Evolutionary conservation across 2,113 vertebrate genomes (phyloP).

Genomic region (Sinosuthora webbiana): DNA sequence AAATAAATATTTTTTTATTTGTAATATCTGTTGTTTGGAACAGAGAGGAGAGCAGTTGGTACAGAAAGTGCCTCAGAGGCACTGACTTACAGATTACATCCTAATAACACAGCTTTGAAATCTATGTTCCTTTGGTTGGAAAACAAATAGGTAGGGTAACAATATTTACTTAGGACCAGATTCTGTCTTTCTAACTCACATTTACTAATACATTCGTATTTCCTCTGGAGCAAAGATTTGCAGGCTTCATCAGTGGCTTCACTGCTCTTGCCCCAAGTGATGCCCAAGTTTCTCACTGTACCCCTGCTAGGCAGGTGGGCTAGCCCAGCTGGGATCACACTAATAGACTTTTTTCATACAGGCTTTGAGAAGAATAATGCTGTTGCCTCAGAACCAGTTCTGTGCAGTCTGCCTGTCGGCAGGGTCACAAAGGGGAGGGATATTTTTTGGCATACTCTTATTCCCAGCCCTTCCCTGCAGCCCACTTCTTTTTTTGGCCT

Average conservation of each 20-base stretch:
- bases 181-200: background rate
- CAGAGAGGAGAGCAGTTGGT: slow-evolving; percentile 16
- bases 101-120: slow-evolving; percentile 9
- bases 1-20: slow-evolving; percentile 65
- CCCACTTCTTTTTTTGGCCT: background rate
- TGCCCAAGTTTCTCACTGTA: background rate
- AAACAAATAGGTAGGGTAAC: slow-evolving; percentile 23
- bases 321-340: background rate
- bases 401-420: background rate
- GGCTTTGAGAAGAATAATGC: background rate
- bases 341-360: background rate
- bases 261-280: background rate
- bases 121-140: background rate
- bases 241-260: background rate
- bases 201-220: background rate
- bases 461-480: background rate
- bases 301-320: background rate
- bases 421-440: background rate
- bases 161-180: slow-evolving; percentile 19
- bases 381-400: background rate
- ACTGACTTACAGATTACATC: background rate
- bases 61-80: slow-evolving; percentile 45
- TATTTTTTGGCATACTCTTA: background rate
- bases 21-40: slow-evolving; percentile 53
- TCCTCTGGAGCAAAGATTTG: background rate